Conservation (phyloP, 2,888 invertebrate species). For the Coecobrya sp. region DNA sequence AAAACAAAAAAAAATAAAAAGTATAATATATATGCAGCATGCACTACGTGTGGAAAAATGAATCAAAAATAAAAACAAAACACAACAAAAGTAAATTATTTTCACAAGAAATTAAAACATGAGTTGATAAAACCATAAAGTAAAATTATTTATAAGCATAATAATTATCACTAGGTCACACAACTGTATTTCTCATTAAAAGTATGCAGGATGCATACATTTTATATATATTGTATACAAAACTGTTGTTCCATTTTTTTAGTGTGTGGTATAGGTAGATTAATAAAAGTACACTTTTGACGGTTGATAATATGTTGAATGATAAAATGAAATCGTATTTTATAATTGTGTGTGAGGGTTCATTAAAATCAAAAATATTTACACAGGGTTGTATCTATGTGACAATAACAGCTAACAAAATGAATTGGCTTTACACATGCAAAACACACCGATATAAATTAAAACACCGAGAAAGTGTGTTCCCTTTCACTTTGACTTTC, state of each 20-base stretch:
- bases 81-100: constrained; percentile 58
- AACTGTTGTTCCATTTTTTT: constrained; percentile 16
- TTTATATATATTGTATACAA: background rate
- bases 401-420: background rate
- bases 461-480: constrained; percentile 19
- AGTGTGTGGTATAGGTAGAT: background rate
- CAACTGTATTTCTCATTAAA: constrained; percentile 55
- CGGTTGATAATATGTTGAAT: constrained; percentile 11
- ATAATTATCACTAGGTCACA: constrained; percentile 82
- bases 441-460: background rate
- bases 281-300: constrained; percentile 38
- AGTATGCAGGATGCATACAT: constrained; percentile 34
- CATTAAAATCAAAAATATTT: constrained; percentile 33
- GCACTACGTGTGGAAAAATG: background rate
- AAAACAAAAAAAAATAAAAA: background rate
- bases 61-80: constrained; percentile 64
- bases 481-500: constrained; percentile 31
- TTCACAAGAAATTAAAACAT: constrained; percentile 81
- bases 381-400: constrained; percentile 17
- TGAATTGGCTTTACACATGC: constrained; percentile 43
- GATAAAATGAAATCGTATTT: background rate
- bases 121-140: constrained; percentile 72
- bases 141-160: constrained; percentile 75
- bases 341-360: constrained; percentile 18
- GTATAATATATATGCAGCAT: constrained; percentile 11